phyloP scores from a whole-genome alignment of 2,797 vertebrate species.

The Caiman crocodilus region DNA sequence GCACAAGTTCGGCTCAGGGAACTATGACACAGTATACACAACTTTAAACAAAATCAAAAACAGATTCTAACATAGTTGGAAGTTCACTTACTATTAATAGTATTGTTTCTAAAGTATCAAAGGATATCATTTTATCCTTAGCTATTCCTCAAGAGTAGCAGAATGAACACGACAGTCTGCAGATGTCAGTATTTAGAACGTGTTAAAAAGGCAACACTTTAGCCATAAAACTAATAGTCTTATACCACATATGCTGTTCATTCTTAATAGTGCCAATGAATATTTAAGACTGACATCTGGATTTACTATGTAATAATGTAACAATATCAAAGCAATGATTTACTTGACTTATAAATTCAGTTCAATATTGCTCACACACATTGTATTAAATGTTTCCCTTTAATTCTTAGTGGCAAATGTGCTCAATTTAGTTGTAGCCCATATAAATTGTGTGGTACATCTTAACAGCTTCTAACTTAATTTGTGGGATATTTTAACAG shows the following conservation, averaged over 20 bases:
- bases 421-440: slow-evolving; percentile 4
- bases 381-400: slow-evolving; percentile 34
- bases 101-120: background rate
- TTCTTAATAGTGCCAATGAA: background rate
- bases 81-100: background rate
- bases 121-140: background rate
- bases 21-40: background rate
- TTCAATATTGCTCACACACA: background rate
- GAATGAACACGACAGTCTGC: background rate
- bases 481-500: slow-evolving; percentile 7
- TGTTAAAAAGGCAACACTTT: background rate
- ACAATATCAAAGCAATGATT: background rate
- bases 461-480: background rate
- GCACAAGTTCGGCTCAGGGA: background rate
- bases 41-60: background rate
- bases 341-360: background rate
- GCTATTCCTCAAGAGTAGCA: background rate
- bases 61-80: background rate
- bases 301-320: background rate
- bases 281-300: background rate
- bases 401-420: slow-evolving; percentile 21
- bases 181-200: background rate
- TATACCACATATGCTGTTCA: background rate
- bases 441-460: background rate
- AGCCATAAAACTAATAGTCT: background rate